phyloP scores from a whole-genome alignment of 2,113 vertebrate genomes.

The Gymnocephalus cernua region DNA sequence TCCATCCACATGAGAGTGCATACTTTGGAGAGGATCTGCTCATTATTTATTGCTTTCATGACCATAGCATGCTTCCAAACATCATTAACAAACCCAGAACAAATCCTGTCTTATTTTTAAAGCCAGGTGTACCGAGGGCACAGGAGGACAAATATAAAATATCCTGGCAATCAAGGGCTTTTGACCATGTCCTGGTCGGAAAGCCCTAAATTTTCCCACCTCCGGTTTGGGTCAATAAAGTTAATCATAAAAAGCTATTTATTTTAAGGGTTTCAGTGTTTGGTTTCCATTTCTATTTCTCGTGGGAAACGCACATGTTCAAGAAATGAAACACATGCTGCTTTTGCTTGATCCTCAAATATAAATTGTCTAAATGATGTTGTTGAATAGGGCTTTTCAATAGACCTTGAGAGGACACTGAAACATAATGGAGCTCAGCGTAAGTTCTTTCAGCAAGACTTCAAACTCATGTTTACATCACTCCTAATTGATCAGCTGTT shows the following conservation, averaged over 20 bases:
- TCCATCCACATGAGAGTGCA: conserved; percentile 34
- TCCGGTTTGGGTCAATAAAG: conserved; percentile 72
- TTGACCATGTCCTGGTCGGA: conserved; percentile 67
- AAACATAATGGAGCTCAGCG: too few species aligned
- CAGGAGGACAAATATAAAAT: conserved; percentile 62
- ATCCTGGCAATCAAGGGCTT: conserved; percentile 50
- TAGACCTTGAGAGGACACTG: conserved; percentile 61
- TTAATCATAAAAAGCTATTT: conserved; percentile 73
- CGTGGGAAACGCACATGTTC: conserved; percentile 65
- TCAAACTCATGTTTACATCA: too few species aligned
- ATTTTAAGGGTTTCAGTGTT: conserved; percentile 63
- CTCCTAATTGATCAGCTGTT: too few species aligned
- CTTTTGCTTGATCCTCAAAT: conserved; percentile 67
- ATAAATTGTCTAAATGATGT: conserved; percentile 73
- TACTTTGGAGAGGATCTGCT: conserved; percentile 49
- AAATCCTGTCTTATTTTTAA: conserved; percentile 55
- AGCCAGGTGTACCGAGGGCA: conserved; percentile 65
- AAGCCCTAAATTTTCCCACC: conserved; percentile 73
- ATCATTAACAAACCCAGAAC: conserved; percentile 57
- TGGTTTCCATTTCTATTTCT: conserved; percentile 74
- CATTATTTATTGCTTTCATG: conserved; percentile 67
- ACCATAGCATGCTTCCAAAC: conserved; percentile 49
- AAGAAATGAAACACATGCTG: conserved; percentile 57
- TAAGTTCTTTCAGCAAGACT: too few species aligned
- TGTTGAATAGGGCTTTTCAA: conserved; percentile 63